These are phyloP conservation scores for Chelonus insularis DNA, from an alignment of 1,140 invertebrate species.

Conservation along the genomic window DNA sequence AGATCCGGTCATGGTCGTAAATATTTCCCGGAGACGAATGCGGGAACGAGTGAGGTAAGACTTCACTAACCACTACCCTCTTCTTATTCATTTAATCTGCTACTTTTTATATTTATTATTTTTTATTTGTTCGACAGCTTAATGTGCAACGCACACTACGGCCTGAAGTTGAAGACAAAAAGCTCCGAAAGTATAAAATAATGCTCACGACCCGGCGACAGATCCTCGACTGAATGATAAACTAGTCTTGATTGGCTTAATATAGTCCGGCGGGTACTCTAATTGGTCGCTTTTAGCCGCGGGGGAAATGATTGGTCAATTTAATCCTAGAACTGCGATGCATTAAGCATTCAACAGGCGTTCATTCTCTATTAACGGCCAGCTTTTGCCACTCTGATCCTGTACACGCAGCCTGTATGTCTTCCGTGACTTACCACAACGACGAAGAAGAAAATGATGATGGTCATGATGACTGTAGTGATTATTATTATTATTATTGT, in stretches of 20 bases:
- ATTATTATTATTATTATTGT: slow-evolving; percentile 5
- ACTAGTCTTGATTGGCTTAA: slow-evolving; percentile 61
- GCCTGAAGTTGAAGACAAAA: not conserved
- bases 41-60: not conserved
- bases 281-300: slow-evolving; percentile 56
- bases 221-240: slow-evolving; percentile 59
- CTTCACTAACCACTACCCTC: slow-evolving; percentile 2
- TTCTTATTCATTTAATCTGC: not conserved
- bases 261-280: slow-evolving; percentile 54
- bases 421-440: slow-evolving; percentile 25
- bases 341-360: slow-evolving; percentile 60
- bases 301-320: slow-evolving; percentile 62
- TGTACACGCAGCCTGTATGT: not conserved
- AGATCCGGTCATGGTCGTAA: slow-evolving; percentile 15
- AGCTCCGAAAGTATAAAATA: slow-evolving; percentile 28
- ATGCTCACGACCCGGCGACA: slow-evolving; percentile 38
- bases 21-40: slow-evolving; percentile 4
- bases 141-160: not conserved
- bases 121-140: too few relatives aligned
- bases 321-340: slow-evolving; percentile 56
- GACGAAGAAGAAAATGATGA: too few relatives aligned
- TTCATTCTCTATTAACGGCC: slow-evolving; percentile 56
- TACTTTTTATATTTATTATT: too few relatives aligned
- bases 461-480: not conserved
- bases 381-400: not conserved